Evolutionary conservation across 2,797 vertebrate species (phyloP).

Genomic region (Labeo calbasu): DNA sequence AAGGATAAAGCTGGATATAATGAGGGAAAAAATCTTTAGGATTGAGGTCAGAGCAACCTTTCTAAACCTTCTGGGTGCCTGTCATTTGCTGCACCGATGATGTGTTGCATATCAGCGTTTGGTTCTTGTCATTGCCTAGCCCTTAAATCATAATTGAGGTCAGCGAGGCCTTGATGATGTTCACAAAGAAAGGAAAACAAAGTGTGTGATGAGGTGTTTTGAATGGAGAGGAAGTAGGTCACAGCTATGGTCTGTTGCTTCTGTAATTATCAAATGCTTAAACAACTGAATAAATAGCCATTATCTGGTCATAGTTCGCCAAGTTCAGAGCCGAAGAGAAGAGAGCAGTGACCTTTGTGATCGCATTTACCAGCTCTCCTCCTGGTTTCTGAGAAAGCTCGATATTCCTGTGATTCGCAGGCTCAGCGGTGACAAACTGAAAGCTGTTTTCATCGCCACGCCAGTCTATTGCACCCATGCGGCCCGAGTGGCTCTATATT

Average conservation of each 20-base stretch:
- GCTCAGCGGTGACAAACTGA: constrained; percentile 45
- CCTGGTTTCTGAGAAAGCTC: constrained; percentile 29
- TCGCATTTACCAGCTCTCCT: constrained; percentile 8
- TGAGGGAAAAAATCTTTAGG: not conserved
- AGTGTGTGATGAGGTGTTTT: constrained; percentile 37
- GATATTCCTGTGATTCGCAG: constrained; percentile 45
- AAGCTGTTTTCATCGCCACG: constrained; percentile 51
- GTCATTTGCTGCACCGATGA: not conserved
- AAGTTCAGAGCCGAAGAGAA: constrained; percentile 5
- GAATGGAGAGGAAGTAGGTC: constrained; percentile 36
- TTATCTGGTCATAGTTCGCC: constrained; percentile 28
- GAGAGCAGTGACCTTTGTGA: constrained; percentile 3
- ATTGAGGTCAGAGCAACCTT: not conserved
- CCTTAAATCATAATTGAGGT: constrained; percentile 27
- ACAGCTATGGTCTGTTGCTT: constrained; percentile 24
- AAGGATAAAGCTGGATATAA: not conserved
- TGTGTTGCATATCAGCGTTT: not conserved
- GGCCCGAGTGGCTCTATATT: constrained; percentile 64
- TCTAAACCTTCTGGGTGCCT: not conserved
- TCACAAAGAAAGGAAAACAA: constrained; percentile 40
- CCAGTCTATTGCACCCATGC: constrained; percentile 34
- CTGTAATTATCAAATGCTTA: constrained; percentile 24
- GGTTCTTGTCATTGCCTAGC: constrained; percentile 10
- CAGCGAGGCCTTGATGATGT: constrained; percentile 20
- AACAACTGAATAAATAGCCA: constrained; percentile 24